Conservation (phyloP, 2,888 invertebrate species). For the Choreutis nemorana region DNA sequence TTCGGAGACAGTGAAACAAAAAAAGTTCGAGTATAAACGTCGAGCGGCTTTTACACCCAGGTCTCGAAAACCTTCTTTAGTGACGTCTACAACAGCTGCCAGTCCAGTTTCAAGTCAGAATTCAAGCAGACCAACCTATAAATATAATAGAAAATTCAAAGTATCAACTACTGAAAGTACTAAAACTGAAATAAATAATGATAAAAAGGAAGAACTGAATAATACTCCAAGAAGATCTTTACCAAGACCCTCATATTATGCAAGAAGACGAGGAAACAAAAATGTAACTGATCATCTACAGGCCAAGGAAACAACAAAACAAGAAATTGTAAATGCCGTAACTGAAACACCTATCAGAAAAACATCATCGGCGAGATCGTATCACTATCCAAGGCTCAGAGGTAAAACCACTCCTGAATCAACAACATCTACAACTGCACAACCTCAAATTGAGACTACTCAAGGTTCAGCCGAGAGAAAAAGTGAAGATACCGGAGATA, state of each 20-base stretch:
- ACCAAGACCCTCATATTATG: conserved; percentile 30
- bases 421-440: conserved; percentile 17
- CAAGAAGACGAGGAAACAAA: conserved; percentile 28
- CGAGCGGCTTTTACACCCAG: conserved; percentile 33
- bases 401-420: conserved; percentile 13
- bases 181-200: conserved; percentile 18
- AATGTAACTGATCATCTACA: conserved; percentile 15
- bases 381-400: conserved; percentile 39
- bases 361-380: conserved; percentile 36
- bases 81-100: conserved; percentile 19
- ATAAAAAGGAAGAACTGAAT: conserved; percentile 25
- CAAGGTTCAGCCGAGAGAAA: conserved; percentile 23
- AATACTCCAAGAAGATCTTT: conserved; percentile 28
- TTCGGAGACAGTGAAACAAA: conserved; percentile 21
- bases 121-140: conserved; percentile 28
- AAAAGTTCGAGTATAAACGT: conserved; percentile 27
- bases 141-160: conserved; percentile 48
- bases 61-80: conserved; percentile 29
- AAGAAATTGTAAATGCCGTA: conserved; percentile 12
- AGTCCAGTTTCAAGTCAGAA: conserved; percentile 12
- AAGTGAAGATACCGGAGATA: conserved; percentile 26
- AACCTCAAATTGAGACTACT: conserved; percentile 13
- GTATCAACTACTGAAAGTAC: conserved; percentile 27
- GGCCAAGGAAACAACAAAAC: conserved; percentile 14
- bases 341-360: conserved; percentile 21